Evolutionary conservation across 2,888 invertebrate genomes (phyloP), one percentile per base, ranked within the genome.

Genomic region (Entomobrya proxima): DNA sequence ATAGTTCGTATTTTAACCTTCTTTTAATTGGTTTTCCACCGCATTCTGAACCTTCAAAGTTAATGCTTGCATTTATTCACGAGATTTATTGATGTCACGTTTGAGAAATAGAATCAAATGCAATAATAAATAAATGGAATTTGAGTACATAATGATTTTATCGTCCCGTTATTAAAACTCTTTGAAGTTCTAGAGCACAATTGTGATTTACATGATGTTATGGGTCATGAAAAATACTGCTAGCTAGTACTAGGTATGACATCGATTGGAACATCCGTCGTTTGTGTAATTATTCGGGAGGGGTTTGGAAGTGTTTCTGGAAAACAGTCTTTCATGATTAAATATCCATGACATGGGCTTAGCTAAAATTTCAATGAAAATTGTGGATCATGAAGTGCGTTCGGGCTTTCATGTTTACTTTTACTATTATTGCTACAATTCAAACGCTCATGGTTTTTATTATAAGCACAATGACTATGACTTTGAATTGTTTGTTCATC

Each of bases 31-130:
- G n/a, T n/a, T 44, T 37, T 15, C 37, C 52, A 37, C 11, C 55
- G 75, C 30, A 47, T 30, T 27, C 44, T 75, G 40, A 61, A 44
- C 77, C 77, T 77, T 61, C 77, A 61, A 77, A 55, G 5, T 18
- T 21, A 9, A 55, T 21, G 55, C 3, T 24, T 21, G 18, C 55
- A 5, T n/a, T 64, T 2, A n/a, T 7, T 0, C 11, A 37, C 18
- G 3, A 47, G 61, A 77, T 61, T 40, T 61, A 61, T 44, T 61
- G 44, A 61, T 77, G 61, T n/a, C 61, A 77, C 44, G 58, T 37
- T 30, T 21, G 32, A 37, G 58, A 58, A 15, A 27, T 37, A 32
- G 11, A 4, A 52, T 6, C 21, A 52, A 52, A n/a, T n/a, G n/a
- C n/a, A n/a, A n/a, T n/a, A 7, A 52, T 21, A 11, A 21, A 24